phyloP scores from a whole-genome alignment of 2,797 vertebrate species.

The Gastrophryne carolinensis region DNA sequence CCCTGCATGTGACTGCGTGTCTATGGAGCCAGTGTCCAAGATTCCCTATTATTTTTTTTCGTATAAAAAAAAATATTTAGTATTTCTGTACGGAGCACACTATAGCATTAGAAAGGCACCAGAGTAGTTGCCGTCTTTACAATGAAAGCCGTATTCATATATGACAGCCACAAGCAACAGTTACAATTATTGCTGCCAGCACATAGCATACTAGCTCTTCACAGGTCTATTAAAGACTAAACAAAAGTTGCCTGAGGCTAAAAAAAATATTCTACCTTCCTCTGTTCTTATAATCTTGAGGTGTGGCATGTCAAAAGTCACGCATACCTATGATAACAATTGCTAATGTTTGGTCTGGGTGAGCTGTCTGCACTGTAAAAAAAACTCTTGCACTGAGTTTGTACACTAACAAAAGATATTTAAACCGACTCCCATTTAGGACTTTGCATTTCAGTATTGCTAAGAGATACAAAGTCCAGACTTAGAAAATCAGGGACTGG shows the following conservation, averaged over 20 bases:
- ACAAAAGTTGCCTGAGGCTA: not conserved
- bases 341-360: conserved; percentile 25
- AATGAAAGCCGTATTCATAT: no score
- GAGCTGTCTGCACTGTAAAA: conserved; percentile 8
- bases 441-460: not conserved
- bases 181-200: no score
- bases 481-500: not conserved
- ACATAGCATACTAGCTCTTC: not conserved
- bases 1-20: no score
- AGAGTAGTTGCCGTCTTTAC: no score
- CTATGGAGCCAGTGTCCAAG: no score
- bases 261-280: not conserved
- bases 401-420: not conserved
- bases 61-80: no score
- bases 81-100: no score
- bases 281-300: conserved; percentile 12
- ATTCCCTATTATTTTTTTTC: no score
- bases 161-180: no score
- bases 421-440: not conserved
- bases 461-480: not conserved
- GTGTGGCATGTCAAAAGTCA: conserved; percentile 20
- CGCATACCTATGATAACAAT: conserved; percentile 7
- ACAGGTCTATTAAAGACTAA: not conserved
- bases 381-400: not conserved
- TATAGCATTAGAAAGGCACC: no score